A percentile compares a stretch with the other conserved stretches of the same genome.
These are phyloP conservation scores for Enteromius mattozi DNA, from an alignment of 2,797 vertebrate genomes.

Conservation along the genomic window DNA sequence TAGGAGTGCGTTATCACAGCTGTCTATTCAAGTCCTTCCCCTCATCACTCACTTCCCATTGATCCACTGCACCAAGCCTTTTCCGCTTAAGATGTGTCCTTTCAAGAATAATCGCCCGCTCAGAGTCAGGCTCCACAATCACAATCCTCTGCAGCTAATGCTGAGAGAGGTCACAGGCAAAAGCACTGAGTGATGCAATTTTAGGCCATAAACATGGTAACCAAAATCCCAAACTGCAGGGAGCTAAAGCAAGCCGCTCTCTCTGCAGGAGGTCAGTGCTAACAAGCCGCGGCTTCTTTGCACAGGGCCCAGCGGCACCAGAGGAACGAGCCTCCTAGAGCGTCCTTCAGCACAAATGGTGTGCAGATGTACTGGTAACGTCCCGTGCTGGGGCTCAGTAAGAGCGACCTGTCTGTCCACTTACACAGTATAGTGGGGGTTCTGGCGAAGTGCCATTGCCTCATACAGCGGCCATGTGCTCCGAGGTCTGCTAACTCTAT, in stretches of 20 bases:
- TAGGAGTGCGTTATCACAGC: slow-evolving; percentile 45
- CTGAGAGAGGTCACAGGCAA: background rate
- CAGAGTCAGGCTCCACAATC: slow-evolving; percentile 7
- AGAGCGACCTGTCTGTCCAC: slow-evolving; percentile 44
- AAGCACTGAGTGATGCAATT: slow-evolving; percentile 14
- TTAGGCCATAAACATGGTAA: slow-evolving; percentile 14
- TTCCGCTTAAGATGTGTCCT: slow-evolving; percentile 12
- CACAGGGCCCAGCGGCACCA: slow-evolving; percentile 16
- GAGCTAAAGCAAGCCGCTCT: slow-evolving; percentile 9
- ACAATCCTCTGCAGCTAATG: slow-evolving; percentile 22
- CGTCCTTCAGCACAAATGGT: slow-evolving; percentile 41
- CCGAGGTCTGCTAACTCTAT: slow-evolving; percentile 54
- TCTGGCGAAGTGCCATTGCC: slow-evolving; percentile 45
- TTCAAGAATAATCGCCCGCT: slow-evolving; percentile 35
- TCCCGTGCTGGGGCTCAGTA: slow-evolving; percentile 43
- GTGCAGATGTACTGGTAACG: slow-evolving; percentile 56
- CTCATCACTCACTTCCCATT: slow-evolving; percentile 40
- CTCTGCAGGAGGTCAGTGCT: slow-evolving; percentile 30
- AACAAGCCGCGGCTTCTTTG: slow-evolving; percentile 19
- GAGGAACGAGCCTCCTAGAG: slow-evolving; percentile 21
- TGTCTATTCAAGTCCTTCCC: slow-evolving; percentile 35
- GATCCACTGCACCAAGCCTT: slow-evolving; percentile 30
- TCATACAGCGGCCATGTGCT: slow-evolving; percentile 63
- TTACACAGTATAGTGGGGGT: slow-evolving; percentile 19
- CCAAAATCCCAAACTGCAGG: slow-evolving; percentile 16